Evolutionary conservation across 2,797 vertebrate species (phyloP).

Genomic region (Simalia tracyae): DNA sequence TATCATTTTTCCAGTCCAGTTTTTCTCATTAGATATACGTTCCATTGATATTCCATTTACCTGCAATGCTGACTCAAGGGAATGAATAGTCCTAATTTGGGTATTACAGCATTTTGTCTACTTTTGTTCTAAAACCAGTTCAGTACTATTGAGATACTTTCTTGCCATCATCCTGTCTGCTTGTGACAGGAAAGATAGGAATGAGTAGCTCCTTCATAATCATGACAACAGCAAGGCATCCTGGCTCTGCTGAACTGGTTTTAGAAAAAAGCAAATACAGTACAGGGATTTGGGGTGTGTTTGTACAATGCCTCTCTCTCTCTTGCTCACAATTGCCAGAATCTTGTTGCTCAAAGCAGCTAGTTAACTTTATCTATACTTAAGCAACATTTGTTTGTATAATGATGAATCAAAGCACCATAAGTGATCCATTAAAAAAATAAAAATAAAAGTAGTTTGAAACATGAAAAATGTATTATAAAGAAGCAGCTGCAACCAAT

Average conservation of each 20-base stretch:
- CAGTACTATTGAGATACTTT: not conserved
- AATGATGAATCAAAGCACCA: not conserved
- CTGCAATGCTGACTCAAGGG: not conserved
- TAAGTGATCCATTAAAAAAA: not conserved
- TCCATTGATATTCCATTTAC: not conserved
- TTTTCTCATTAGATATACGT: not conserved
- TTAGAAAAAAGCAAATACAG: no score
- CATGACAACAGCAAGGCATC: no score
- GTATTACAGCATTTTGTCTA: not conserved
- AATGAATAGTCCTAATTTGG: not conserved
- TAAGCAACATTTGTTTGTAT: not conserved
- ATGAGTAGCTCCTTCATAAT: not conserved
- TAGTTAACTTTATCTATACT: not conserved
- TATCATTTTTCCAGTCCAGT: not conserved
- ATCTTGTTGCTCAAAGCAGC: not conserved
- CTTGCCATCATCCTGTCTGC: not conserved
- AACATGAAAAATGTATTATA: not conserved
- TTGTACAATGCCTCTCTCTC: not conserved
- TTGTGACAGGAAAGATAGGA: not conserved
- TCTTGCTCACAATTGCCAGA: not conserved
- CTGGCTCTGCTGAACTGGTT: no score
- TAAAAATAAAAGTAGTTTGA: not conserved
- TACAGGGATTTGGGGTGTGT: not conserved
- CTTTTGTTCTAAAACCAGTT: conserved; percentile 1
- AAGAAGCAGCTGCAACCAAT: not conserved